A percentile compares a stretch with the other conserved stretches of the same genome.
These are phyloP conservation scores for Peromyscus nudipes DNA, from an alignment of 2,797 vertebrate genomes.

Conservation along the genomic window DNA sequence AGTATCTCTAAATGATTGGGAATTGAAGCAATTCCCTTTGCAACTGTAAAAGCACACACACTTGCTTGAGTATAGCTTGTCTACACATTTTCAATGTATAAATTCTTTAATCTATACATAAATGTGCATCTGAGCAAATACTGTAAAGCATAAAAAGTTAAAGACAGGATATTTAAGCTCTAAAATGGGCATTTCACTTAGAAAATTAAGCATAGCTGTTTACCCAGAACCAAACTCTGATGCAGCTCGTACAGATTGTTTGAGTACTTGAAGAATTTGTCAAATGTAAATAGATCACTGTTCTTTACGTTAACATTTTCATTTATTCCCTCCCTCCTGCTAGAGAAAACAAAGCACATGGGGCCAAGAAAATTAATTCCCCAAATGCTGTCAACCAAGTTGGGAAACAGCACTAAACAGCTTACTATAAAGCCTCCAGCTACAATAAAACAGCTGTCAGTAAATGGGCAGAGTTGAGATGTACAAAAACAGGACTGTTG, in stretches of 20 bases:
- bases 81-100: slow-evolving; percentile 29
- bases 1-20: slow-evolving; percentile 33
- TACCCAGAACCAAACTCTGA: slow-evolving; percentile 64
- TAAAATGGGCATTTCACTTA: slow-evolving; percentile 63
- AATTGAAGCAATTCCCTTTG: slow-evolving; percentile 56
- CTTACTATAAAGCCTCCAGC: slow-evolving; percentile 91
- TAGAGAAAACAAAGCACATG: slow-evolving; percentile 90
- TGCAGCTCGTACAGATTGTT: slow-evolving; percentile 77
- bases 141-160: slow-evolving; percentile 48
- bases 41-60: slow-evolving; percentile 16
- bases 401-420: slow-evolving; percentile 91
- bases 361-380: slow-evolving; percentile 93
- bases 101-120: slow-evolving; percentile 48
- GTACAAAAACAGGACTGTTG: slow-evolving; percentile 83
- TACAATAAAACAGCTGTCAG: slow-evolving; percentile 91
- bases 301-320: slow-evolving; percentile 92
- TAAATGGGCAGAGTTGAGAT: slow-evolving; percentile 86
- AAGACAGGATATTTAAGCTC: slow-evolving; percentile 56
- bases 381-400: slow-evolving; percentile 92
- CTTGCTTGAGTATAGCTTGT: not conserved
- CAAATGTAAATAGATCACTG: slow-evolving; percentile 88
- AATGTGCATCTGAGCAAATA: slow-evolving; percentile 36
- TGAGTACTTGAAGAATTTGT: slow-evolving; percentile 72
- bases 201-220: slow-evolving; percentile 62
- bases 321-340: slow-evolving; percentile 87